Percentiles rank a stretch among this genome's conserved stretches.
phyloP scores from a whole-genome alignment of 1,140 invertebrate species.

The Geopemphigus sp. region DNA sequence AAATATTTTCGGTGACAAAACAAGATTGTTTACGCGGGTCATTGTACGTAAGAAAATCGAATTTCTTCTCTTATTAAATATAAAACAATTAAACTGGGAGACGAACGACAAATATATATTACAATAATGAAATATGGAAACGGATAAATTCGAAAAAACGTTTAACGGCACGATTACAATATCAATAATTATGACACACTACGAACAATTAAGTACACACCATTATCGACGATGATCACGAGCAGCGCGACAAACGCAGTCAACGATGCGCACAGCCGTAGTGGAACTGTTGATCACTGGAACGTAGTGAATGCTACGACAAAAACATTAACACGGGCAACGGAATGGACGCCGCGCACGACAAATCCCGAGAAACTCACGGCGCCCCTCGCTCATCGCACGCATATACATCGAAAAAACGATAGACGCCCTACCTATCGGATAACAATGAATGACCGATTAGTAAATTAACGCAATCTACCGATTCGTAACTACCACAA shows the following conservation, averaged over 20 bases:
- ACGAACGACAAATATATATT: not conserved
- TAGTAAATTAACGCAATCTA: not conserved
- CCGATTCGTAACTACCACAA: not conserved
- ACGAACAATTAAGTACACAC: not conserved
- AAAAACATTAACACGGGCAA: constrained; percentile 47
- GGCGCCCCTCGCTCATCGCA: not conserved
- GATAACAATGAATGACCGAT: not conserved
- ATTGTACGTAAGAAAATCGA: too few relatives aligned
- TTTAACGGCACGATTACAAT: not conserved
- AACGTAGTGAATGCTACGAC: constrained; percentile 11
- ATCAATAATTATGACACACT: not conserved
- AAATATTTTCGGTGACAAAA: too few relatives aligned
- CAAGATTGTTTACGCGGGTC: too few relatives aligned
- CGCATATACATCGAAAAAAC: not conserved
- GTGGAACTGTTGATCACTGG: constrained; percentile 40
- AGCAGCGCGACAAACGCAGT: not conserved
- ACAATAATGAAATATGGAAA: not conserved
- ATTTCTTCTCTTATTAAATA: too few relatives aligned
- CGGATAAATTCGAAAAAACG: not conserved
- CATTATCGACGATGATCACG: not conserved
- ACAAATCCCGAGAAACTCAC: constrained; percentile 38
- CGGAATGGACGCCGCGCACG: constrained; percentile 19
- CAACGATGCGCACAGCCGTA: not conserved
- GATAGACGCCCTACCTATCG: not conserved
- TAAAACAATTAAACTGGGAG: not conserved